phyloP scores from a whole-genome alignment of 2,888 invertebrate genomes.

The Drosophila stalkeri region DNA sequence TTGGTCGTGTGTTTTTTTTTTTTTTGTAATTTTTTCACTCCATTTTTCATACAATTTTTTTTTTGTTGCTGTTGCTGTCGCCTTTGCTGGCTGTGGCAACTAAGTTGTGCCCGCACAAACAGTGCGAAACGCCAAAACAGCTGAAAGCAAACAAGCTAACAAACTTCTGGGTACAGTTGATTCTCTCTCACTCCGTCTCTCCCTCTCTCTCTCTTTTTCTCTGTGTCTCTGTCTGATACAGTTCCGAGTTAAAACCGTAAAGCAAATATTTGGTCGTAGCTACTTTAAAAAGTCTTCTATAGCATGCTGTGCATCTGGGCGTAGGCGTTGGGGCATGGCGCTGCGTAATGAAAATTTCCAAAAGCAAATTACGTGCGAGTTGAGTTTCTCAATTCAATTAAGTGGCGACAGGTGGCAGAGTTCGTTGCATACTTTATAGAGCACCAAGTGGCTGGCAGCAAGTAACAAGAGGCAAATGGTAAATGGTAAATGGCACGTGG shows the following conservation, averaged over 20 bases:
- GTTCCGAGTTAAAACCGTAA: slow-evolving; percentile 31
- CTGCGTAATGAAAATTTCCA: slow-evolving; percentile 66
- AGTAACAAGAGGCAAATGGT: background rate
- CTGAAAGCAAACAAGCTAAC: slow-evolving; percentile 39
- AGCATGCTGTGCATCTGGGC: slow-evolving; percentile 3
- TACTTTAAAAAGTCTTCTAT: slow-evolving; percentile 41
- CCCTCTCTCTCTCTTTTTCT: background rate
- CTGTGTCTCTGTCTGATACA: slow-evolving; percentile 13
- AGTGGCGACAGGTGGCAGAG: slow-evolving; percentile 60
- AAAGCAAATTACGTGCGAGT: slow-evolving; percentile 73
- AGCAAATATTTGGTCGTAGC: slow-evolving; percentile 49
- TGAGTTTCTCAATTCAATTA: slow-evolving; percentile 75
- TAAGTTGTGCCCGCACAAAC: slow-evolving; percentile 14
- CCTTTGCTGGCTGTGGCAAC: slow-evolving; percentile 17
- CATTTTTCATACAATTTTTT: background rate
- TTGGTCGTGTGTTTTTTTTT: background rate
- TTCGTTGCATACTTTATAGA: slow-evolving; percentile 4
- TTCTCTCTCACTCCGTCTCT: slow-evolving; percentile 3
- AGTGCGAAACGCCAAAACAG: slow-evolving; percentile 34
- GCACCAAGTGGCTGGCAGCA: background rate
- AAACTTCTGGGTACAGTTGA: slow-evolving; percentile 45
- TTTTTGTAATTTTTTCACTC: slow-evolving; percentile 1
- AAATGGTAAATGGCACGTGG: slow-evolving; percentile 13
- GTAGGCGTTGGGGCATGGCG: slow-evolving; percentile 38
- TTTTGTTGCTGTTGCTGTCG: background rate